Base-by-base conservation (phyloP, 2,888 invertebrate genomes). In the Acrobasis suavella region DNA sequence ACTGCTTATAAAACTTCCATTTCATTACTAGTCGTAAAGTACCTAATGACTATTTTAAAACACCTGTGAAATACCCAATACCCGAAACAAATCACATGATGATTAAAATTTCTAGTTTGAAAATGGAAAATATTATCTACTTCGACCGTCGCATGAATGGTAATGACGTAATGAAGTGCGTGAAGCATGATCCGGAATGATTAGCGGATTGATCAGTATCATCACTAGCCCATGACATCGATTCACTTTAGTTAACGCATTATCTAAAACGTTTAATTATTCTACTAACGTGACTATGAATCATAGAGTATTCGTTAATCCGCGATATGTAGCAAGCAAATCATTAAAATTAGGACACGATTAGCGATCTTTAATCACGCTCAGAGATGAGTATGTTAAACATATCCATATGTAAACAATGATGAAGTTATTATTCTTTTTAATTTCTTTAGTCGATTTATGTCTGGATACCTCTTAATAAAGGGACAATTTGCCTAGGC, bases 181-280 rank as follows among this genome's bases (percentile, higher is more conserved):
- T 62, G 54, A 62, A 58, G 32, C 32, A 52, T 38, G 37, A 38
- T 50, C 15, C n/a, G 7, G 50, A 54, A 56, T 54, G 37, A 42
- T 15, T 10, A 56, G 56, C 16, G 14, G 37, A 56, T 56, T 17
- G 56, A 56, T 56, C 42, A n/a, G 46, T 56, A 56, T 42, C 56
- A 42, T 17, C 56, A 46, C 22, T 42, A 42, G 56, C 56, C 56
- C 56, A 56, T 56, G 56, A 56, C 56, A 56, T 49, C 38, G 56
- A 58, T 39, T 51, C 58, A 49, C 39, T 17, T 17, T 46, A 42
- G 46, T 56, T 56, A 56, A 56, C 39, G 12, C 42, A 56, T 56
- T 17, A 42, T 39, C 32, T 42, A 16, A 50, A 59, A 59, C 59
- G 22, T 22, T 16, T 50, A 59, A 50, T 50, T 17, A 42, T 56